These are phyloP conservation scores for Microcebus griseorufus DNA, from an alignment of 2,113 vertebrate species.

Conservation along the genomic window DNA sequence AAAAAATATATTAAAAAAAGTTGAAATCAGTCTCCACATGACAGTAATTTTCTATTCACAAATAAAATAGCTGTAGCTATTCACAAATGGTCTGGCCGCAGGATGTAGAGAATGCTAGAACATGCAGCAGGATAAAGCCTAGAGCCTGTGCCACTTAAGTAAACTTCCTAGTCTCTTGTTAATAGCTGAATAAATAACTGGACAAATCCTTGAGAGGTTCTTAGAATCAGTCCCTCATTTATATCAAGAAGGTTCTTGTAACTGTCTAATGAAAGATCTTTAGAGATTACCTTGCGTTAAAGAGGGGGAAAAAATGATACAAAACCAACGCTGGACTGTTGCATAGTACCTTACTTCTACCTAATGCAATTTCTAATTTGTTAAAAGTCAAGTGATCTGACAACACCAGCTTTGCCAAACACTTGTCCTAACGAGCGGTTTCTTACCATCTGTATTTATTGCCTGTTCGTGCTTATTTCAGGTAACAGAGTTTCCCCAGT, in stretches of 20 bases:
- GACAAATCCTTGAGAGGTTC: not conserved
- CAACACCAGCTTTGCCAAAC: not conserved
- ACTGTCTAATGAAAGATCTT: slow-evolving; percentile 28
- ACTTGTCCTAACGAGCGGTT: not conserved
- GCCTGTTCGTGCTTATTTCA: not conserved
- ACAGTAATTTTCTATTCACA: slow-evolving; percentile 2
- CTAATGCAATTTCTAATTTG: not conserved
- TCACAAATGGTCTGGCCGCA: not conserved
- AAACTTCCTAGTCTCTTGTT: not conserved
- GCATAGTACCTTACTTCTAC: not conserved
- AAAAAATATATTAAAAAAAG: not conserved
- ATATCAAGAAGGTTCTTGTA: not conserved
- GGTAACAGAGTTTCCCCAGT: not conserved
- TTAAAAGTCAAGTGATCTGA: not conserved
- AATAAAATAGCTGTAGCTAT: not conserved
- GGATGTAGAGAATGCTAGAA: not conserved
- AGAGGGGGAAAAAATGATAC: not conserved
- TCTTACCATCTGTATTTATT: not conserved
- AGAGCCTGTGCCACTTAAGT: not conserved
- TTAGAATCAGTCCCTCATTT: not conserved
- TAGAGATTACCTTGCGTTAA: not conserved
- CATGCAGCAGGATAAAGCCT: not conserved
- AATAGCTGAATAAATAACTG: not conserved
- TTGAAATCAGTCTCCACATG: not conserved
- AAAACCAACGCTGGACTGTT: not conserved